Base-by-base conservation (phyloP, 2,888 invertebrate species). In the Chrysotoxum bicinctum region DNA sequence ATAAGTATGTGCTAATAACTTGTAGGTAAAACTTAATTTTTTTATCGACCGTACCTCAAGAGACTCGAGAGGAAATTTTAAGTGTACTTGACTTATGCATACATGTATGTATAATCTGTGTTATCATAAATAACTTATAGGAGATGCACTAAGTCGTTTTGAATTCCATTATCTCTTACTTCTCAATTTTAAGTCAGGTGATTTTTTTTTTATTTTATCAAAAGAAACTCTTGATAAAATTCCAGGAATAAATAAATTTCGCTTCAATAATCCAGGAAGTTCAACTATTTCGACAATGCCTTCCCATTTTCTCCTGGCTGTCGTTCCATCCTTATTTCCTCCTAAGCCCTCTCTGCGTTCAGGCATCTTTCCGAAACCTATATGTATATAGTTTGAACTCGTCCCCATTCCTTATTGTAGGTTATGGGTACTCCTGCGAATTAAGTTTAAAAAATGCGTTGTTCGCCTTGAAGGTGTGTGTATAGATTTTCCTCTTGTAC, bases 381-480 rank as follows among this genome's bases (percentile, higher is more conserved):
- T n/a, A n/a, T n/a, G n/a, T n/a, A n/a, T n/a, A n/a, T n/a, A 83
- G 56, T 69, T 83, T 48, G 26, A 62, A 78, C 7, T 21, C 21
- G 2, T 26, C 26, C 26, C 26, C 26, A 26, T 5, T 26, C n/a
- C n/a, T 54, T 43, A 54, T 37, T 43, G 19, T 43, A 66, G 58
- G 60, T 70, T 37, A 79, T n/a, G 19, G 6, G 66, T 79, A 70
- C 75, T 80, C 23, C 60, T 66, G 45, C 9, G 21, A 84, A 48
- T 76, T 72, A 37, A 72, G 69, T 58, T 75, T 30, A 16, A 21
- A 66, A 84, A 80, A 80, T 75, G 80, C 75, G 84, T 84, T 79
- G 26, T 66, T 16, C 35, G 60, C 30, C 75, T 66, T 69, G 60
- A 70, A 79, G 64, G 21, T 70, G 74, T 79, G 19, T 30, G 43